Evolutionary conservation across 2,797 vertebrate species (phyloP).

Genomic region (Enteromius thamalakanensis): DNA sequence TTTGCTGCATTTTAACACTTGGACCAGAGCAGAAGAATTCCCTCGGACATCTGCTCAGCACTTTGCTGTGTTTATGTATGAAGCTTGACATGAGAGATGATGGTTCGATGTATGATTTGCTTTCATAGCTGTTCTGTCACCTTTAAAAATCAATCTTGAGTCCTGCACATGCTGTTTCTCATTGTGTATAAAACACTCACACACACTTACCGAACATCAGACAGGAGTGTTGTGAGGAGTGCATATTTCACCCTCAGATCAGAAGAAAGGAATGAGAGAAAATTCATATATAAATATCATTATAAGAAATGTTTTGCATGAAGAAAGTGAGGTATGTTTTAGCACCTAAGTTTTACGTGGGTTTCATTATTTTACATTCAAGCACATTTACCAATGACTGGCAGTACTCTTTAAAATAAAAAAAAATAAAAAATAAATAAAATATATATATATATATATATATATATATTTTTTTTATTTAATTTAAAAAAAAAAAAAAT

Average conservation of each 20-base stretch:
- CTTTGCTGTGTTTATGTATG: conserved; percentile 16
- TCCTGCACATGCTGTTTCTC: not conserved
- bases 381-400: not conserved
- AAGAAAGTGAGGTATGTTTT: not conserved
- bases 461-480: too few relatives aligned
- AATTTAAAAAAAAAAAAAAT: too few relatives aligned
- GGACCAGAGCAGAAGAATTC: not conserved
- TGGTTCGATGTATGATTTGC: conserved; percentile 7
- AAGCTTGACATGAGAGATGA: not conserved
- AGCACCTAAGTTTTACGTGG: not conserved
- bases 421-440: too few relatives aligned
- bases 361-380: not conserved
- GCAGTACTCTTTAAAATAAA: too few relatives aligned
- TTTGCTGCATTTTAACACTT: conserved; percentile 23
- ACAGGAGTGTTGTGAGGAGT: not conserved
- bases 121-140: not conserved
- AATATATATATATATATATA: too few relatives aligned
- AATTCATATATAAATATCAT: too few relatives aligned
- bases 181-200: not conserved
- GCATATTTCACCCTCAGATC: not conserved
- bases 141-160: conserved; percentile 1
- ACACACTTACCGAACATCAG: not conserved
- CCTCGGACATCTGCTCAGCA: conserved; percentile 39
- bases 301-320: not conserved
- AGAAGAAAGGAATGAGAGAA: not conserved